phyloP scores from a whole-genome alignment of 2,797 vertebrate genomes.

The Dermochelys coriacea region DNA sequence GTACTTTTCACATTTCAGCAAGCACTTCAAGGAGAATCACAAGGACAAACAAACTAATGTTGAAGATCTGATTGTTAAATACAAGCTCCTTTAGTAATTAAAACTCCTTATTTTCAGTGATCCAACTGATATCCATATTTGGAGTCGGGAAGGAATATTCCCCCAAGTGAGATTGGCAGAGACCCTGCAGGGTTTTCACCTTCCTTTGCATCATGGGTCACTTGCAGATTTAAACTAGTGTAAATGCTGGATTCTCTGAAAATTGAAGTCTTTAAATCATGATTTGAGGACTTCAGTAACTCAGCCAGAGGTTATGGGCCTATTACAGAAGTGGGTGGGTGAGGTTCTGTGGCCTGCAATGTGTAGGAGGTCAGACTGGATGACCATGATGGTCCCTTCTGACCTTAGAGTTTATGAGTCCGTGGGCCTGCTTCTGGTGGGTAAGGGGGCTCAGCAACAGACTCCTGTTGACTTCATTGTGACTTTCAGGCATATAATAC shows the following conservation, averaged over 20 bases:
- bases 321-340: not conserved
- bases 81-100: not conserved
- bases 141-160: not conserved
- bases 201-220: not conserved
- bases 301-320: not conserved
- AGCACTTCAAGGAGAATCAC: conserved; percentile 54
- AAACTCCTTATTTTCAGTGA: not conserved
- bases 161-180: not conserved
- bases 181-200: not conserved
- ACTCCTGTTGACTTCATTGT: not conserved
- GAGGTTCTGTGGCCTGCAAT: not conserved
- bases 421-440: not conserved
- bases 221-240: not conserved
- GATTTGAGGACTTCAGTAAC: not conserved
- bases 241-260: not conserved
- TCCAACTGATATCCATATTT: not conserved
- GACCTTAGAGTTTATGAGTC: not conserved
- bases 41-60: conserved; percentile 38
- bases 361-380: no score
- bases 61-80: not conserved
- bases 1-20: conserved; percentile 32
- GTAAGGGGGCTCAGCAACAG: not conserved
- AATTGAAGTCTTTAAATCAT: not conserved
- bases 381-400: not conserved
- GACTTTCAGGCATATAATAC: not conserved